Base-by-base conservation (phyloP, 2,888 invertebrate species). In the Creontiades dilutus region DNA sequence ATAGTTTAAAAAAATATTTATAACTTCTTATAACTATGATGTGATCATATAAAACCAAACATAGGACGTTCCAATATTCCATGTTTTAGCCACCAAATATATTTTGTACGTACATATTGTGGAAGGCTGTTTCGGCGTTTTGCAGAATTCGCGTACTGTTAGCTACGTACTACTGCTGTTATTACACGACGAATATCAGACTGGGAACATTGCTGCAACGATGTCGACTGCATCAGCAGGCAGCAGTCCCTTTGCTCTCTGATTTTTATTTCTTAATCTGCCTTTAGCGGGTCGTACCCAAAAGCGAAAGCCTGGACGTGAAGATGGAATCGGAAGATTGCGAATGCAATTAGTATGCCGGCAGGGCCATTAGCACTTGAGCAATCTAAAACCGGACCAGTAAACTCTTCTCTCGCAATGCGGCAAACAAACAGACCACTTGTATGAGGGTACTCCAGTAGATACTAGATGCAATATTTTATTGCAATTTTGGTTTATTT, bases 321-420 rank as follows among this genome's bases (percentile, higher is more conserved):
- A 68, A 68, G 68, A 68, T 68, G 68, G 68, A 68, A 68, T 68
- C 68, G 27, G 68, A 13, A 23, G 68, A 68, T 68, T 68, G 68
- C 68, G 27, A 68, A 68, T 68, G 19, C 68, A 68, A 68, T 68
- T 68, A 68, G 68, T 68, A 68, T 68, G 68, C 68, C 68, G 68
- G 5, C 68, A 23, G 68, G 68, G 23, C 68, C 68, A 68, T 68
- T 68, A 68, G 68, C 68, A 68, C 68, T 68, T 68, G 68, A 13
- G 68, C 68, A 68, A 68, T 68, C 68, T 68, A 68, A 68, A 68
- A 68, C 68, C 61, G 27, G 68, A 23, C 68, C 68, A 11, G 5
- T 23, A 68, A 23, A 23, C 68, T 11, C 68, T 13, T 23, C 23
- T 23, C 68, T 23, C 68, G 68, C 68, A 61, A 19, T 61, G 61